Percentiles rank a stretch among this genome's conserved stretches.
Conservation (phyloP, 2,797 vertebrate genomes). For the Sebastes melanostomus region DNA sequence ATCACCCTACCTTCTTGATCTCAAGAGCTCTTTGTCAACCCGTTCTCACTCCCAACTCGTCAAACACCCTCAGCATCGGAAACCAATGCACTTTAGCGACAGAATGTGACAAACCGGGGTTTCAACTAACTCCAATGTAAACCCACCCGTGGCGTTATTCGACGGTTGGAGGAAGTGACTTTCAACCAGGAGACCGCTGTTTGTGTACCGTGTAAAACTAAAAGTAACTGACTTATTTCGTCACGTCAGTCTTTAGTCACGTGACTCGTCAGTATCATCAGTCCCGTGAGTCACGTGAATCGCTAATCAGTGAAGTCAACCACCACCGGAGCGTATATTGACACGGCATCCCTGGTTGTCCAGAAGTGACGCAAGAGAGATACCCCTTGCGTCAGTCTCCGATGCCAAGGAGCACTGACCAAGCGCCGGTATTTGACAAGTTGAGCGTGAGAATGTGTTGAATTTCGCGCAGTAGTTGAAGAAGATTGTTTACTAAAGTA, state of each 20-base stretch:
- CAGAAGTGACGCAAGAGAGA: no score
- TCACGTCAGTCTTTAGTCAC: no score
- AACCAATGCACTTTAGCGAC: no score
- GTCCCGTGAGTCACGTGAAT: no score
- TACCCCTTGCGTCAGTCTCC: not conserved
- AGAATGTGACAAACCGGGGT: no score
- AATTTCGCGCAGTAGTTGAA: not conserved
- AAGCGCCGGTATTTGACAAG: not conserved
- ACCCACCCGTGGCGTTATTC: no score
- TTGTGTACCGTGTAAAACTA: not conserved
- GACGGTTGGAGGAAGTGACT: not conserved
- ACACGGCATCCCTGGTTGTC: not conserved
- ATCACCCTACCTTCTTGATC: not conserved
- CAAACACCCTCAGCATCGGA: no score
- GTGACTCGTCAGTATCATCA: not conserved
- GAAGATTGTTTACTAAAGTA: not conserved
- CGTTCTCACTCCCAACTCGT: no score
- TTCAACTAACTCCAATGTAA: no score
- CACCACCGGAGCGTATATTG: not conserved
- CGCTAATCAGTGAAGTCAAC: not conserved
- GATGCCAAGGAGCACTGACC: not conserved
- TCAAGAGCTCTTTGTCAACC: not conserved
- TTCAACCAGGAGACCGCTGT: not conserved
- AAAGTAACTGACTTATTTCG: not conserved
- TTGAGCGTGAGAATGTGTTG: no score